phyloP scores from a whole-genome alignment of 2,113 vertebrate genomes.

The Todiramphus chloris region DNA sequence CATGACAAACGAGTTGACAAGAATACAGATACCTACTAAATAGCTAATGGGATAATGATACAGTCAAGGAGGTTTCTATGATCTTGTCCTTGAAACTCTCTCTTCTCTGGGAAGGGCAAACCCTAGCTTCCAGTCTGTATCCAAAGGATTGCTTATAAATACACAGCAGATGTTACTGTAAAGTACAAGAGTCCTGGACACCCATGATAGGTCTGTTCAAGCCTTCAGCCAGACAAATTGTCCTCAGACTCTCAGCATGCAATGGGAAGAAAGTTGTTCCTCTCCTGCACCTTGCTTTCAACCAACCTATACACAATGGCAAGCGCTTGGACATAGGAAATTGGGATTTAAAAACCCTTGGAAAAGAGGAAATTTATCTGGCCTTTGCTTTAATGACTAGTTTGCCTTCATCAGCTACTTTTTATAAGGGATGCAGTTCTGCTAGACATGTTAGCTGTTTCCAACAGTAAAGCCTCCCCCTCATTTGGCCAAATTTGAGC shows the following conservation, averaged over 20 bases:
- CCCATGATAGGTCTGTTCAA: not conserved
- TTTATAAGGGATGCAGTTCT: not conserved
- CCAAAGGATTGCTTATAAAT: not conserved
- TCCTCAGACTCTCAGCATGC: not conserved
- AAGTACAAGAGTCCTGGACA: not conserved
- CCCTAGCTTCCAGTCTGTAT: not conserved
- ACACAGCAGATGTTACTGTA: not conserved
- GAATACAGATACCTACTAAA: not conserved
- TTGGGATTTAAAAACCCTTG: not conserved
- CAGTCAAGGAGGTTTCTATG: not conserved
- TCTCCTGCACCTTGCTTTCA: not conserved
- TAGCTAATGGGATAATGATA: not conserved
- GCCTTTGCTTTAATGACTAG: not conserved
- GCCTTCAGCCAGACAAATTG: not conserved
- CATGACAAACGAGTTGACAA: not conserved
- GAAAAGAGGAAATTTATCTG: not conserved
- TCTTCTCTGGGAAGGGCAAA: not conserved
- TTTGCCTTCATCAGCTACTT: not conserved
- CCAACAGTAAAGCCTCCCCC: not conserved
- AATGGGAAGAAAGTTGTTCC: not conserved
- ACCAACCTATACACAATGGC: not conserved
- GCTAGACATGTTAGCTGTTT: not conserved
- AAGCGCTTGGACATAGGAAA: not conserved
- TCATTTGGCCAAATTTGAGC: not conserved
- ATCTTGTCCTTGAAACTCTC: not conserved